Evolutionary conservation across 1,140 invertebrate genomes (phyloP).

Genomic region (Eurosta solidaginis): DNA sequence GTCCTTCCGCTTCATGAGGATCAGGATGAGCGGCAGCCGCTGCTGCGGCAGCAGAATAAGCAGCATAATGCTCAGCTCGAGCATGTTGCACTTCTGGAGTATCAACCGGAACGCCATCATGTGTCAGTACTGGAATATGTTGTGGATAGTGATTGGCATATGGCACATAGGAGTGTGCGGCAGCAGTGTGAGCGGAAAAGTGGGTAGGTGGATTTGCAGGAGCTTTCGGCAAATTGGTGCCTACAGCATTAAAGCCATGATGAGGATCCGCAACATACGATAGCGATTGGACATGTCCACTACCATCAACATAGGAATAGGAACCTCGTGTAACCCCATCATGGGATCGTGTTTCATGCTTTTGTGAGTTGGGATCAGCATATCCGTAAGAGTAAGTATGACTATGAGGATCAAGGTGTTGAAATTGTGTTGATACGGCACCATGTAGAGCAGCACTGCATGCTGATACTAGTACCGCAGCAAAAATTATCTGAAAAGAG

Average conservation of each 20-base stretch:
- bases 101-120: conserved; percentile 59
- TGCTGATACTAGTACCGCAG: conserved; percentile 52
- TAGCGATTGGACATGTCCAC: conserved; percentile 70
- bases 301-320: conserved; percentile 73
- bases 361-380: conserved; percentile 68
- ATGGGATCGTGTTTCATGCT: conserved; percentile 67
- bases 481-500: conserved; percentile 47
- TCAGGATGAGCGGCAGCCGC: conserved; percentile 42
- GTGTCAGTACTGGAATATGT: conserved; percentile 53
- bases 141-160: conserved; percentile 25
- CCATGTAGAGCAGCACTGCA: conserved; percentile 54
- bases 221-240: conserved; percentile 68
- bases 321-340: conserved; percentile 71
- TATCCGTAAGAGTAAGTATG: conserved; percentile 72
- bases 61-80: conserved; percentile 65
- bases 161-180: conserved; percentile 36
- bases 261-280: conserved; percentile 70
- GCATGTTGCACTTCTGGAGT: conserved; percentile 67
- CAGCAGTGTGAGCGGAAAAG: conserved; percentile 43
- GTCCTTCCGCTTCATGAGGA: conserved; percentile 36
- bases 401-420: conserved; percentile 67
- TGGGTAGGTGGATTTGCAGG: conserved; percentile 39
- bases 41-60: conserved; percentile 61
- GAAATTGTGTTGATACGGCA: conserved; percentile 61
- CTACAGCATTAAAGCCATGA: conserved; percentile 70